Evolutionary conservation across 2,888 invertebrate genomes (phyloP).

Genomic region (Phyllotreta cruciferae): DNA sequence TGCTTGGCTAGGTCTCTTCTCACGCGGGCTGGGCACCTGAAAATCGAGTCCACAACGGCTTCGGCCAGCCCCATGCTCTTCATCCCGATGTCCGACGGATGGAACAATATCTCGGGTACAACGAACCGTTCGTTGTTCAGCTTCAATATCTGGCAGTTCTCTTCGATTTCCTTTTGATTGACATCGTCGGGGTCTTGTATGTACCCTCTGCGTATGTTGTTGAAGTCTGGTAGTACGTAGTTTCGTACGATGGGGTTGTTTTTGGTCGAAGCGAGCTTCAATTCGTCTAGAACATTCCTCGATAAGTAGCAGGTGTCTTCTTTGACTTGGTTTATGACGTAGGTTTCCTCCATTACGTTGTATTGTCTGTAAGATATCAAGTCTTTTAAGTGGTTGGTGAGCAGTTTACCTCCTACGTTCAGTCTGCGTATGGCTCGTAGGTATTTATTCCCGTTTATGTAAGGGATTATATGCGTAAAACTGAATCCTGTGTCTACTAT

Average conservation of each 20-base stretch:
- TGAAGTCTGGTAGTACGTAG: constrained; percentile 97
- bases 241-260: constrained; percentile 81
- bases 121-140: constrained; percentile 94
- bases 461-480: constrained; percentile 93
- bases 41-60: constrained; percentile 81
- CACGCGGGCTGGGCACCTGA: constrained; percentile 74
- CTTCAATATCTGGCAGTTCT: constrained; percentile 73
- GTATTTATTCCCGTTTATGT: constrained; percentile 72
- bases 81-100: constrained; percentile 94
- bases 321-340: constrained; percentile 97
- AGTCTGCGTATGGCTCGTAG: constrained; percentile 78
- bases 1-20: constrained; percentile 81
- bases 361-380: constrained; percentile 94
- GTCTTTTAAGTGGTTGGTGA: constrained; percentile 98
- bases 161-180: constrained; percentile 48
- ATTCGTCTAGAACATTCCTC: constrained; percentile 79
- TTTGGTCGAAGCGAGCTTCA: constrained; percentile 71
- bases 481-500: constrained; percentile 96
- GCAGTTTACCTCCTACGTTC: constrained; percentile 91
- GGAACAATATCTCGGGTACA: constrained; percentile 93
- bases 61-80: constrained; percentile 91
- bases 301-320: constrained; percentile 97
- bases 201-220: constrained; percentile 80
- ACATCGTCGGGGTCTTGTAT: constrained; percentile 50
- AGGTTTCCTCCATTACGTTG: constrained; percentile 98